Percentiles rank a stretch among this genome's conserved stretches.
Conservation (phyloP, 2,888 invertebrate genomes). For the Horisme vitalbata region DNA sequence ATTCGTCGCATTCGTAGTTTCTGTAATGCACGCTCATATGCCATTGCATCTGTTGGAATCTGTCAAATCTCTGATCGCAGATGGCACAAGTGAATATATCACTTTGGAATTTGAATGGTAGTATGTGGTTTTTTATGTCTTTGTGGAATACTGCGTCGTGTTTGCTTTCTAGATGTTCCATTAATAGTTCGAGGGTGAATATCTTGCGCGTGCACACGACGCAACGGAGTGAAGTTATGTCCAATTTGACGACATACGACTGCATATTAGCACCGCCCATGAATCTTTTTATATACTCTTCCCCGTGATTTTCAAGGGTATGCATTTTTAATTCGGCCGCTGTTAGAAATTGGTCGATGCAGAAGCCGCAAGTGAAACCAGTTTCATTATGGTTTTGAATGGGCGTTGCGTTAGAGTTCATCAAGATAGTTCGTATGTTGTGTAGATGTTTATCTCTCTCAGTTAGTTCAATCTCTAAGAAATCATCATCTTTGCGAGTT, state of each 20-base stretch:
- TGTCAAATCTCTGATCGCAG: conserved; percentile 46
- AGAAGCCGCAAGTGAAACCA: conserved; percentile 56
- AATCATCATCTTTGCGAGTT: not conserved
- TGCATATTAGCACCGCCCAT: conserved; percentile 38
- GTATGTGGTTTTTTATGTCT: conserved; percentile 49
- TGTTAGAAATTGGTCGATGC: conserved; percentile 40
- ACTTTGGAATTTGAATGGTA: conserved; percentile 55
- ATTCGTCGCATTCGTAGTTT: conserved; percentile 52
- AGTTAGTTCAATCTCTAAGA: not conserved
- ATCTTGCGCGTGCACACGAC: conserved; percentile 38
- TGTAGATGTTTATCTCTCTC: conserved; percentile 43
- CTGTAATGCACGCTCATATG: conserved; percentile 59
- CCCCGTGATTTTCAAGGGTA: conserved; percentile 33
- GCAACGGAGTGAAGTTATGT: conserved; percentile 47
- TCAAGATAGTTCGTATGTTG: conserved; percentile 50
- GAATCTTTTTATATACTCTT: conserved; percentile 39
- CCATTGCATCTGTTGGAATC: conserved; percentile 46
- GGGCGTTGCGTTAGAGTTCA: conserved; percentile 59
- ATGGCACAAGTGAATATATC: conserved; percentile 47
- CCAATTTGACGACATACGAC: conserved; percentile 49
- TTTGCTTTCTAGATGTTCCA: conserved; percentile 41
- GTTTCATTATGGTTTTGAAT: conserved; percentile 45
- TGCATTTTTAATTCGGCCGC: conserved; percentile 54
- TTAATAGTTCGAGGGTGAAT: conserved; percentile 40
- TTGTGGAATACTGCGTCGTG: conserved; percentile 43